Evolutionary conservation across 2,113 vertebrate genomes (phyloP), one percentile per base, ranked within the genome.

Genomic region (Brienomyrus brachyistius): DNA sequence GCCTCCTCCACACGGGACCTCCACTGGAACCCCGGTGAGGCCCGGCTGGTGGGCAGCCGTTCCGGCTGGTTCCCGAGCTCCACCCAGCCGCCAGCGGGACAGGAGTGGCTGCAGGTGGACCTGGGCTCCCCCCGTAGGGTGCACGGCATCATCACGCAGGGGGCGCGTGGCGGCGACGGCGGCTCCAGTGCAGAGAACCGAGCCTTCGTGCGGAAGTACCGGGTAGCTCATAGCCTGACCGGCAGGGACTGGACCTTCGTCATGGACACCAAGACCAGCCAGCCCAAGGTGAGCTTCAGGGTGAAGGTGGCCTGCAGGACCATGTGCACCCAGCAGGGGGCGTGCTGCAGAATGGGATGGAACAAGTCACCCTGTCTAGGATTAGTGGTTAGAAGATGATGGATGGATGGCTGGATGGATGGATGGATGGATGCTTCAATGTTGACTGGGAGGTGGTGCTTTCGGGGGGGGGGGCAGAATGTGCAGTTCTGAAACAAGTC

Each of bases 21-120:
- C 56, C 95, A 97, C 92, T 99, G 98, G 98, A 96, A 92, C 52
- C 96, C 98, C 7, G 95, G 96, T 3, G 92, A 95, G 0, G 97
- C 98, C 2, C 97, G 98, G 1, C 94, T 99, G 90, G 97, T 99
- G 85, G 98, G 97, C 93, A 98, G 98, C 92, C 97, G 97, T 89
- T 99, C 97, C 0, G 98, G 98, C 52, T 99, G 98, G 98, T 99
- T 98, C 92, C 98, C 98, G 0, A 94, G 94, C 0, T 91, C 97
- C 0, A 94, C 97, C 0, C 97, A 98, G 92, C 97, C 98, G 0
- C 95, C 98, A 92, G 96, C 97, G 0, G 98, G 98, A 1, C 97
- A 98, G 91, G 98, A 99, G 92, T 99, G 98, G 98, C 96, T 99
- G 51, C 98, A 99, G 93, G 98, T 99, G 90, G 98, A 99, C 91